A percentile compares a stretch with the other conserved stretches of the same genome.
Conservation (phyloP, 2,797 vertebrate genomes). For the Poecilia velifera region DNA sequence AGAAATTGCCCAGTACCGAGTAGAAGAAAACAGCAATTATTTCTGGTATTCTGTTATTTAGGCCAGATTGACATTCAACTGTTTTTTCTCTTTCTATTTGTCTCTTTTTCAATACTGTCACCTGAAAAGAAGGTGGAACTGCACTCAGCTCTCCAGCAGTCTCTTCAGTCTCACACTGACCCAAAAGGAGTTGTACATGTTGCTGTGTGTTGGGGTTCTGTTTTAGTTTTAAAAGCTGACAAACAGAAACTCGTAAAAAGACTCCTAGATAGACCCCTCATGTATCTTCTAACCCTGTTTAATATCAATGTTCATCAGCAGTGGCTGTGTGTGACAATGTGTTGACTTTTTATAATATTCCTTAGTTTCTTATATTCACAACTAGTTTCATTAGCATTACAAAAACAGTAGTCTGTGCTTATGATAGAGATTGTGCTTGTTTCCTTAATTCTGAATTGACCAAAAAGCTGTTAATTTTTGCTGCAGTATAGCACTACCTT, state of each 20-base stretch:
- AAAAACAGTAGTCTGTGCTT: not conserved
- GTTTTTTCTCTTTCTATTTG: constrained; percentile 47
- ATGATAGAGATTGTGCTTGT: not conserved
- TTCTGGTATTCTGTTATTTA: constrained; percentile 99
- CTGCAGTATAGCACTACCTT: not conserved
- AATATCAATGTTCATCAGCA: no score
- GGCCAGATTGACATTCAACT: constrained; percentile 93
- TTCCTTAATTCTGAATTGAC: not conserved
- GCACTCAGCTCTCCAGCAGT: constrained; percentile 44
- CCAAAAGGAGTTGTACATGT: constrained; percentile 9
- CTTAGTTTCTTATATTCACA: not conserved
- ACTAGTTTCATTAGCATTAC: not conserved
- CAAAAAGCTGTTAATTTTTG: not conserved
- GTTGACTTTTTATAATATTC: no score
- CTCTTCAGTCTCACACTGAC: constrained; percentile 29
- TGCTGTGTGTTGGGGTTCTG: not conserved
- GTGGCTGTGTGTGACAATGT: no score
- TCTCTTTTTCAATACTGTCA: constrained; percentile 37
- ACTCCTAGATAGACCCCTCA: not conserved
- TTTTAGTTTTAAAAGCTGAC: not conserved
- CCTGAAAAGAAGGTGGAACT: constrained; percentile 48
- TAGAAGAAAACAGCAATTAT: constrained; percentile 99
- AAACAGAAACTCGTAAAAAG: not conserved
- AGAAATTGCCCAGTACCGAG: constrained; percentile 92
- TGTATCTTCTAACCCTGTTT: no score